phyloP scores from a whole-genome alignment of 2,113 vertebrate genomes.

The zebrafish (Danio rerio) region GRCz12tu NC_133176.1:56367001-56367500 shows the following conservation, averaged over 20 bases:
- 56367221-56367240: slow-evolving; percentile 19
- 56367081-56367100: slow-evolving; percentile 67
- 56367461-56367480: not conserved
- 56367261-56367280: not conserved
- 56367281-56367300: too few relatives aligned
- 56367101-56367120: slow-evolving; percentile 70
- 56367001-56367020: not conserved
- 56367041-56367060: not conserved
- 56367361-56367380: not conserved
- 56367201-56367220: slow-evolving; percentile 25
- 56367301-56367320: not conserved
- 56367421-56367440: slow-evolving; percentile 16
- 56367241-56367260: slow-evolving; percentile 28
- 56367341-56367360: slow-evolving; percentile 1
- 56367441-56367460: slow-evolving; percentile 15
- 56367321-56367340: slow-evolving; percentile 5
- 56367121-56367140: not conserved
- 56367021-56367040: not conserved
- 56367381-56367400: not conserved
- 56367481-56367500: slow-evolving; percentile 27
- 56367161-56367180: slow-evolving; percentile 35
- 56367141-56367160: slow-evolving; percentile 26
- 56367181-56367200: slow-evolving; percentile 17
- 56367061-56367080: slow-evolving; percentile 62
- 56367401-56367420: not conserved